Percentiles rank a stretch among this genome's conserved stretches.
Conservation (phyloP, 2,113 vertebrate genomes). For the Garra rufa region DNA sequence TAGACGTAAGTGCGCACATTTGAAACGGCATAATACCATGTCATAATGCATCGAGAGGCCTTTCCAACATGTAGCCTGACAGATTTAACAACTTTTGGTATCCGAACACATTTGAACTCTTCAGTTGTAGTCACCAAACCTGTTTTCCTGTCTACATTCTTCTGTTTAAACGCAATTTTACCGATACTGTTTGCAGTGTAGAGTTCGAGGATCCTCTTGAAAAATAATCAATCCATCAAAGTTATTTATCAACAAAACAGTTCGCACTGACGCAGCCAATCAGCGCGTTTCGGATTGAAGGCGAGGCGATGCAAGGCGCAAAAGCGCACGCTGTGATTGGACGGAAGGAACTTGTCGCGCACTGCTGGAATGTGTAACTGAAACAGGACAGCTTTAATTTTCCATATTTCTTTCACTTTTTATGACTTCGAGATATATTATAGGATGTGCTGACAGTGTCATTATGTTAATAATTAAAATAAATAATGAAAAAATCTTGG, state of each 20-base stretch:
- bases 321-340: conserved; percentile 36
- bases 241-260: conserved; percentile 54
- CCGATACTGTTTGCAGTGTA: neutral
- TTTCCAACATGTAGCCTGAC: conserved; percentile 1
- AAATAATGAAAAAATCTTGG: neutral
- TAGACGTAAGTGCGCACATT: conserved; percentile 37
- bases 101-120: neutral
- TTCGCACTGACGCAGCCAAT: conserved; percentile 13
- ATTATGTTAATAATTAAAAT: neutral
- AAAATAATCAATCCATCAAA: conserved; percentile 32
- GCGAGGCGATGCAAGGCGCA: conserved; percentile 27
- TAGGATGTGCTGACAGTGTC: neutral
- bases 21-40: conserved; percentile 14
- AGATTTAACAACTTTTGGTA: conserved; percentile 12
- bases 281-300: conserved; percentile 8
- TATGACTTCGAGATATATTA: neutral
- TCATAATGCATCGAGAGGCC: conserved; percentile 26
- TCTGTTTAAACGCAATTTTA: neutral
- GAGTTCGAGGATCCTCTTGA: conserved; percentile 18
- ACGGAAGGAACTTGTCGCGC: conserved; percentile 2
- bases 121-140: neutral
- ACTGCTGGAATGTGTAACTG: conserved; percentile 29
- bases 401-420: neutral
- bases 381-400: neutral
- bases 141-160: neutral